Evolutionary conservation across 2,797 vertebrate genomes (phyloP), one percentile per base, ranked within the genome.

Genomic region (Pseudotriccus pelzelni): DNA sequence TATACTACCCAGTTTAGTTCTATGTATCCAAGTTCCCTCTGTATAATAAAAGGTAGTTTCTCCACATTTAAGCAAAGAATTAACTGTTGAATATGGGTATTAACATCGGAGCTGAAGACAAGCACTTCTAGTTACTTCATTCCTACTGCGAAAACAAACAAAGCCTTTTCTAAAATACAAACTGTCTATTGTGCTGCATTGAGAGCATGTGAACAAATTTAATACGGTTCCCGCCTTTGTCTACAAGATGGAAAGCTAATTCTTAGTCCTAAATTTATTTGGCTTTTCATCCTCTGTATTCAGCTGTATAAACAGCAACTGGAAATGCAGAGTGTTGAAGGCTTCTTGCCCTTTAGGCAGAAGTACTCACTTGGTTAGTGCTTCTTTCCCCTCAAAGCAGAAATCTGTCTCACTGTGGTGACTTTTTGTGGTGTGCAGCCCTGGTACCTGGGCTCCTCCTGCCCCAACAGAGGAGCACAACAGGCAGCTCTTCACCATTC

Each of bases 241-340:
- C 80, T 82, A n/a, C 14, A 55, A 86, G 68, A 80, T 2, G n/a
- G 28, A 52, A 91, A 88, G 34, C 10, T 74, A 87, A 87, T 87
- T 94, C 53, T 86, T 81, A 73, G 20, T 84, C 82, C 50, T 73
- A 32, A 18, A 36, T 91, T 90, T 96, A 41, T 84, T 63, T 95
- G 82, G 22, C 56, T 77, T 87, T 83, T 92, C 0, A 0, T 89
- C 19, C 50, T 84, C 79, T 81, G 32, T 34, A 8, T 36, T 78
- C 39, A 80, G 68, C 43, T 83, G 4, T 69, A 12, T 34, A 37
- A 82, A 46, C n/a, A 89, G 21, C 2, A 39, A 46, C 46, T 4
- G 2, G 14, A 82, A 47, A 56, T 7, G 44, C 24, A 62, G 70
- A 17, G 24, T 5, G 53, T 41, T 72, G 46, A 41, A 41, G 46